A percentile compares a stretch with the other conserved stretches of the same genome.
phyloP scores from a whole-genome alignment of 23 tunicate genomes.

The Trididemnum miniatum region DNA sequence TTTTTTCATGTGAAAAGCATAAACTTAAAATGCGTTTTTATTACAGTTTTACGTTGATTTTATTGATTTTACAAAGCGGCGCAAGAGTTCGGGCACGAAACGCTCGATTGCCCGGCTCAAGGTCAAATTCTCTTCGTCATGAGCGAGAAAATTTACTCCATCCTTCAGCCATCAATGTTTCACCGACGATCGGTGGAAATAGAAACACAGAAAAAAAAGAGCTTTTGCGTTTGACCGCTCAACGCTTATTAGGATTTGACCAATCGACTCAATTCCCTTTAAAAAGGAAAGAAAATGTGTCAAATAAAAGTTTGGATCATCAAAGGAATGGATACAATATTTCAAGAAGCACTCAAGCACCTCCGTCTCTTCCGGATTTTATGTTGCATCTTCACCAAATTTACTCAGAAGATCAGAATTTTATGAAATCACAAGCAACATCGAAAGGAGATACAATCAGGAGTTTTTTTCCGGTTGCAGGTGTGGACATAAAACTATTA shows the following conservation, averaged over 20 bases:
- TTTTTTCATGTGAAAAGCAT: background rate
- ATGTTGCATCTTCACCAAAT: constrained; percentile 58
- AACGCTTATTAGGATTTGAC: constrained; percentile 71
- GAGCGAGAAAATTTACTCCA: too few species aligned
- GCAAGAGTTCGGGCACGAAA: constrained; percentile 1
- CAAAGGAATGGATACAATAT: background rate
- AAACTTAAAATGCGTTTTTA: background rate
- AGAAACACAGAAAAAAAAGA: too few species aligned
- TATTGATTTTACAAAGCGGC: background rate
- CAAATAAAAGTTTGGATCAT: background rate
- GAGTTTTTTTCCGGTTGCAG: constrained; percentile 78
- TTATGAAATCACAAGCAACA: constrained; percentile 27
- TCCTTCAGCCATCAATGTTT: too few species aligned
- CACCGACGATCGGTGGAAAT: too few species aligned
- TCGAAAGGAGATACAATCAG: constrained; percentile 78
- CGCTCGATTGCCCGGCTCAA: too few species aligned
- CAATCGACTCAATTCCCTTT: constrained; percentile 33
- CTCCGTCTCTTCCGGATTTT: constrained; percentile 51
- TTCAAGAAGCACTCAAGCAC: too few species aligned
- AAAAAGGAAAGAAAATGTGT: too few species aligned
- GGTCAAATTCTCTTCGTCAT: too few species aligned
- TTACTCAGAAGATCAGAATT: constrained; percentile 45
- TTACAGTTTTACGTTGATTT: background rate
- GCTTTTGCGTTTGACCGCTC: constrained; percentile 44
- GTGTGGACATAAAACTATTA: too few species aligned